These are phyloP conservation scores for Cyclura pinguis DNA, from an alignment of 2,797 vertebrate species.

Conservation along the genomic window DNA sequence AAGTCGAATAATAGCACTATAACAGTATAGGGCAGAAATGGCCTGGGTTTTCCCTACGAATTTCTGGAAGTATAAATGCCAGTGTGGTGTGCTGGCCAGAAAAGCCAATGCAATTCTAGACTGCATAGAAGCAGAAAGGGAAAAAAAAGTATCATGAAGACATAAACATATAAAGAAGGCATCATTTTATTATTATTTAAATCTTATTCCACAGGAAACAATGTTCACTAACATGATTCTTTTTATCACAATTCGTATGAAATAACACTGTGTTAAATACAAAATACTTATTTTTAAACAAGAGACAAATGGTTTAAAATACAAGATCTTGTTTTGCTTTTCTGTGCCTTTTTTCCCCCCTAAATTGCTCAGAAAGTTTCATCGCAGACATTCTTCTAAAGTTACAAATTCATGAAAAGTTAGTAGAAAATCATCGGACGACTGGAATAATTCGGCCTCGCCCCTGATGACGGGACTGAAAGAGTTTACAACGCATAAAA, in stretches of 20 bases:
- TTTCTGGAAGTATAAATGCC: no score
- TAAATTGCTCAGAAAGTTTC: slow-evolving; percentile 14
- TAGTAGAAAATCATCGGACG: slow-evolving; percentile 58
- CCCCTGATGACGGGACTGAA: slow-evolving; percentile 7
- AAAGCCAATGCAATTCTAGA: no score
- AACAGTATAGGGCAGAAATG: no score
- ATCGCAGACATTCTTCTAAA: slow-evolving; percentile 30
- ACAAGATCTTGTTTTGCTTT: slow-evolving; percentile 33
- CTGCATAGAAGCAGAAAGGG: neutral
- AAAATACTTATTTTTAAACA: slow-evolving; percentile 69
- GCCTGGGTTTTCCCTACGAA: no score
- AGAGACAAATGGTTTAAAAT: slow-evolving; percentile 59
- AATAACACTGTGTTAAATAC: slow-evolving; percentile 70
- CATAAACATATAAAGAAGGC: slow-evolving; percentile 52
- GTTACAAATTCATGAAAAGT: slow-evolving; percentile 31
- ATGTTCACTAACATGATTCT: slow-evolving; percentile 42
- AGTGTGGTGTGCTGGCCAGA: no score
- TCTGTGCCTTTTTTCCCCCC: neutral
- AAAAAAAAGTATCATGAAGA: neutral
- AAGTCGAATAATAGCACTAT: no score
- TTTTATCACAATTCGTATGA: slow-evolving; percentile 53
- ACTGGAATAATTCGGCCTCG: fast-evolving
- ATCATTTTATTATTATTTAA: slow-evolving; percentile 71
- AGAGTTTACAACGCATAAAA: slow-evolving; percentile 44
- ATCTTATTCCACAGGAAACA: slow-evolving; percentile 67